Evolutionary conservation across 2,888 invertebrate species (phyloP).

Genomic region (Athripsodes cinereus): DNA sequence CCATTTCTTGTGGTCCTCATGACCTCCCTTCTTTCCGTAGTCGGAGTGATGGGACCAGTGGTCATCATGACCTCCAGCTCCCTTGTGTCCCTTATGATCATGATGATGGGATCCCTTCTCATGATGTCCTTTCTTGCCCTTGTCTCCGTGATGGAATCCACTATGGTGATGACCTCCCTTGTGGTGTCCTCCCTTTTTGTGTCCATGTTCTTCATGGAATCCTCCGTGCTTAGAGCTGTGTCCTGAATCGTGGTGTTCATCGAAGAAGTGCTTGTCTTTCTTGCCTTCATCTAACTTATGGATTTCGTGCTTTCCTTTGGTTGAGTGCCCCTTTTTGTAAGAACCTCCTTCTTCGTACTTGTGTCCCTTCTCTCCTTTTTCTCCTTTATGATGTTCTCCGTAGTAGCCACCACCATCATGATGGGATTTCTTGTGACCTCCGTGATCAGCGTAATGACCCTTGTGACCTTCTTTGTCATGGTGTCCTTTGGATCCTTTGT

Average conservation of each 20-base stretch:
- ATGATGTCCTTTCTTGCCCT: conserved; percentile 74
- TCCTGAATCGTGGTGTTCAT: conserved; percentile 76
- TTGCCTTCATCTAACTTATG: conserved; percentile 82
- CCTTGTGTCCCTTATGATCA: conserved; percentile 74
- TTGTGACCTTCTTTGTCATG: conserved; percentile 64
- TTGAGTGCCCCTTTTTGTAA: conserved; percentile 79
- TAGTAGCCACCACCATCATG: conserved; percentile 61
- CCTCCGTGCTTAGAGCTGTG: conserved; percentile 78
- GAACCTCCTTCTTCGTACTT: conserved; percentile 63
- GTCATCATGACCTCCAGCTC: conserved; percentile 68
- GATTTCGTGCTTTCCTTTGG: conserved; percentile 79
- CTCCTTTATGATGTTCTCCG: conserved; percentile 57
- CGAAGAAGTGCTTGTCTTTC: conserved; percentile 81
- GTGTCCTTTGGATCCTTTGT: conserved; percentile 66
- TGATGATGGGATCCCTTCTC: conserved; percentile 77
- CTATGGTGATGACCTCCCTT: conserved; percentile 78
- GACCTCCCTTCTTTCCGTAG: conserved; percentile 74
- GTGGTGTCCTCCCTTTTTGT: conserved; percentile 75
- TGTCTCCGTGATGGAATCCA: conserved; percentile 68
- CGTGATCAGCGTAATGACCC: conserved; percentile 57
- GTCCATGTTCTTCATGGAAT: conserved; percentile 71
- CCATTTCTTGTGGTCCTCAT: conserved; percentile 75
- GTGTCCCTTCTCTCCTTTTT: conserved; percentile 62
- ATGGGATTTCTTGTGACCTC: conserved; percentile 56
- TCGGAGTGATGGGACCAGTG: conserved; percentile 69